Base-by-base conservation (phyloP, 2,888 invertebrate species). In the Oscheius onirici region DNA sequence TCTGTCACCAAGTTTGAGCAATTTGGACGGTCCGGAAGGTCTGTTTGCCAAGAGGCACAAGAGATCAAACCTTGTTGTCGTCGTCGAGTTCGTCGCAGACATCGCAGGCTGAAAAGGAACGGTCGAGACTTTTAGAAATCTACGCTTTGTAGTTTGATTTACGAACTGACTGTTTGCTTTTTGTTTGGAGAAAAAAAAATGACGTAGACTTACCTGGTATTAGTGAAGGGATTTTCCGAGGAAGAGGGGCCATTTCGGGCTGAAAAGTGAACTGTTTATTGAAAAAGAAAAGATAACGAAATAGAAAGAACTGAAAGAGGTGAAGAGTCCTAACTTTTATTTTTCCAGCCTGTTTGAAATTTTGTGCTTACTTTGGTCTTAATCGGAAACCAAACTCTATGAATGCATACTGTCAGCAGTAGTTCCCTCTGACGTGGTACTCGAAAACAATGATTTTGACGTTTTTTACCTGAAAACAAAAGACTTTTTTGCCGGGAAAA, bases 61-160 rank as follows among this genome's bases (percentile, higher is more conserved):
- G 28, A 46, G 63, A 63, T 63, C 63, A 63, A 63, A 63, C 63
- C 63, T 63, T 63, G 46, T 63, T 63, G 63, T 63, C 63, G 34
- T 34, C 34, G 63, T 63, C 49, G 63, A 63, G 63, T 63, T 49
- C 63, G 49, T 26, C n/a, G 49, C 49, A n/a, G n/a, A n/a, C 28
- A 28, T 28, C 63, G 49, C 17, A 13, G n/a, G 63, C 63, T 46
- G 63, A 63, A 63, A 63, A 60, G 11, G 63, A 46, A 46, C 46
- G 28, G n/a, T 49, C 15, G 17, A 22, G 49, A 17, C 17, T 17
- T 17, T 49, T 22, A 22, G 15, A 24, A 46, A 49, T 63, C 26
- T 63, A 49, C 44, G 44, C n/a, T 46, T 49, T n/a, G 46, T 49
- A 24, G 24, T 24, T 46, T 63, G 24, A 49, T 55, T 22, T 55